phyloP scores from a whole-genome alignment of 2,888 invertebrate genomes.

The Dioctria linearis region DNA sequence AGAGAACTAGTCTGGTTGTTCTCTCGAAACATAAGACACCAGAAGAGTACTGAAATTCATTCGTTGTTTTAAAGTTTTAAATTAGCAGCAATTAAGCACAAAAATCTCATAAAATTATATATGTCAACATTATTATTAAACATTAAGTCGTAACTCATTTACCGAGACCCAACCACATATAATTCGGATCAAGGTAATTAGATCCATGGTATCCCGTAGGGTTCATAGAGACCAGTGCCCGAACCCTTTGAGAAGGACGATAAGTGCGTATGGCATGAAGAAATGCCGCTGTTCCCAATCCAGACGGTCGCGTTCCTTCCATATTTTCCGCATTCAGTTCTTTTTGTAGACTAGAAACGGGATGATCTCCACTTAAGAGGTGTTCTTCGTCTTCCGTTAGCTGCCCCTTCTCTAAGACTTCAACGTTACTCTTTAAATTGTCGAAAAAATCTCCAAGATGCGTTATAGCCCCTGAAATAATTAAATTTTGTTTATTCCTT shows the following conservation, averaged over 20 bases:
- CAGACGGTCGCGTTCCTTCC: slow-evolving; percentile 60
- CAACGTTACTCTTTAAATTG: slow-evolving; percentile 66
- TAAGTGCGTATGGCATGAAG: slow-evolving; percentile 71
- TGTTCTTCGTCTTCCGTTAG: slow-evolving; percentile 64
- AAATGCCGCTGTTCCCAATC: slow-evolving; percentile 67
- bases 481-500: no score
- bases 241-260: slow-evolving; percentile 72
- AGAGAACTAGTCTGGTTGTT: no score
- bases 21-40: no score
- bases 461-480: slow-evolving; percentile 67
- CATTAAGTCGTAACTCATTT: slow-evolving; percentile 59
- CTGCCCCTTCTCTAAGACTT: slow-evolving; percentile 65
- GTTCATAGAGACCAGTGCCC: slow-evolving; percentile 75
- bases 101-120: no score
- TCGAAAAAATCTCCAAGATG: slow-evolving; percentile 68
- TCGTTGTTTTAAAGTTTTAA: no score
- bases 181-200: slow-evolving; percentile 77
- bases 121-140: no score
- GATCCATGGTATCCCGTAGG: slow-evolving; percentile 75
- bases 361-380: slow-evolving; percentile 67
- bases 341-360: slow-evolving; percentile 63
- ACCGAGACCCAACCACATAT: slow-evolving; percentile 79
- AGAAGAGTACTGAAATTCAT: no score
- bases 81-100: no score
- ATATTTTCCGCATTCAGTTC: slow-evolving; percentile 55